These are phyloP conservation scores for Pluvialis apricaria DNA, from an alignment of 2,113 vertebrate species.

Conservation along the genomic window DNA sequence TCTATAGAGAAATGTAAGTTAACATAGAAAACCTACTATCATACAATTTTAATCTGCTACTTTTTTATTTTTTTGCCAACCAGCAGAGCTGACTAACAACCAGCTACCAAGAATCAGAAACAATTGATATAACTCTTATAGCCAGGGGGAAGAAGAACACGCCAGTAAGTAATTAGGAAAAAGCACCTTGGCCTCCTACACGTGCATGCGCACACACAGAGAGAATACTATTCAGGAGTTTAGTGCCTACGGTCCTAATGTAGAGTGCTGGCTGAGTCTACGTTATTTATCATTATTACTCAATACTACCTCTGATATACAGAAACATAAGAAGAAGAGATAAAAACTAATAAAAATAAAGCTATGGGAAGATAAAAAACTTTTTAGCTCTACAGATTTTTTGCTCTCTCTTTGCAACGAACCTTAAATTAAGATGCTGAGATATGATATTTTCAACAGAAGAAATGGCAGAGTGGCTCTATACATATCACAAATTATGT, in stretches of 20 bases:
- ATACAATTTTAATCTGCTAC: not conserved
- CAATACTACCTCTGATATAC: not conserved
- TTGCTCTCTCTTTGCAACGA: not conserved
- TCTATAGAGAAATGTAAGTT: not conserved
- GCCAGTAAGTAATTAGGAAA: not conserved
- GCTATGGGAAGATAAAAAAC: not conserved
- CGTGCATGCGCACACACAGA: rapidly evolving
- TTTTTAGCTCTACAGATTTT: not conserved
- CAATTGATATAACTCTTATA: not conserved
- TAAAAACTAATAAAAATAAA: slow-evolving; percentile 1
- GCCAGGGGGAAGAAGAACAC: not conserved
- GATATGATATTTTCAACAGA: not conserved
- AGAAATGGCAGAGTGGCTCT: not conserved
- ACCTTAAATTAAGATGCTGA: not conserved
- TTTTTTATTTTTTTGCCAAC: not conserved
- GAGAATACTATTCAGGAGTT: not conserved
- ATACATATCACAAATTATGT: not conserved
- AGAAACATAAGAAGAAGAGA: not conserved
- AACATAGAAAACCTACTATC: not conserved
- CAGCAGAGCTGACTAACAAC: not conserved
- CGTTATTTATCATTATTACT: not conserved
- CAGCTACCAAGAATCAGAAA: slow-evolving; percentile 10
- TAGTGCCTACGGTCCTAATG: not conserved
- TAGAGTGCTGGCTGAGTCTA: not conserved
- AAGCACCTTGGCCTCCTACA: not conserved